A percentile compares a stretch with the other conserved stretches of the same genome.
Evolutionary conservation across 2,113 vertebrate species (phyloP).

Genomic region (Notothenia rossii): DNA sequence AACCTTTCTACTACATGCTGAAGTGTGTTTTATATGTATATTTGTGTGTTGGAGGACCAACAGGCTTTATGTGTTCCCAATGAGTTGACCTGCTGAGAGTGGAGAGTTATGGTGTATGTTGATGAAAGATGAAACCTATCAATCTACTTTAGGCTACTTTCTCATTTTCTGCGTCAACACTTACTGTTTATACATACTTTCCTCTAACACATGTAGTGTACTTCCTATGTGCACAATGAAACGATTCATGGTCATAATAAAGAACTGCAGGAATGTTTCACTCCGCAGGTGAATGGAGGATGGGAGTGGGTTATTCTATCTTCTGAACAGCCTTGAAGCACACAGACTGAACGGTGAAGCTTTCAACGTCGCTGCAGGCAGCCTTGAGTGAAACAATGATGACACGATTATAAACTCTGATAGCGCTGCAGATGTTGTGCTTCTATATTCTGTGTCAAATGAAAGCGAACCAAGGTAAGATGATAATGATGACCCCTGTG

Average conservation of each 20-base stretch:
- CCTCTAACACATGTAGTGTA: not conserved
- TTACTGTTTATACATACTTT: slow-evolving; percentile 1
- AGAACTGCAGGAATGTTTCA: slow-evolving; percentile 1
- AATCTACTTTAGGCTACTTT: not conserved
- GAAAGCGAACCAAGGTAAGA: slow-evolving; percentile 54
- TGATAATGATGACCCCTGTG: slow-evolving; percentile 54
- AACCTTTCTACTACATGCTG: not conserved
- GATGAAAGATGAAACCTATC: not conserved
- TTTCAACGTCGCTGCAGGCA: slow-evolving; percentile 10
- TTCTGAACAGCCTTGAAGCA: not conserved
- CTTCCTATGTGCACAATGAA: not conserved
- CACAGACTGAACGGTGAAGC: slow-evolving; percentile 11
- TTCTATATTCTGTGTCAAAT: slow-evolving; percentile 43
- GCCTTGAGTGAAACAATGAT: slow-evolving; percentile 40
- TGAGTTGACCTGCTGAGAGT: not conserved
- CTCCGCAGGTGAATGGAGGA: not conserved
- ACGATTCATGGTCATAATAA: not conserved
- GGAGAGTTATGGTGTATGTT: not conserved
- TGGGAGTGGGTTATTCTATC: not conserved
- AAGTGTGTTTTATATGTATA: slow-evolving; percentile 1
- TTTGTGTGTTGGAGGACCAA: not conserved
- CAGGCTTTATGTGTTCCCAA: not conserved
- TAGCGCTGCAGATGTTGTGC: slow-evolving; percentile 38
- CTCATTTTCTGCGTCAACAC: not conserved
- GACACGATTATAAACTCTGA: slow-evolving; percentile 61